Conservation (phyloP, 1,140 invertebrate genomes). For the Drosophila parvula region DNA sequence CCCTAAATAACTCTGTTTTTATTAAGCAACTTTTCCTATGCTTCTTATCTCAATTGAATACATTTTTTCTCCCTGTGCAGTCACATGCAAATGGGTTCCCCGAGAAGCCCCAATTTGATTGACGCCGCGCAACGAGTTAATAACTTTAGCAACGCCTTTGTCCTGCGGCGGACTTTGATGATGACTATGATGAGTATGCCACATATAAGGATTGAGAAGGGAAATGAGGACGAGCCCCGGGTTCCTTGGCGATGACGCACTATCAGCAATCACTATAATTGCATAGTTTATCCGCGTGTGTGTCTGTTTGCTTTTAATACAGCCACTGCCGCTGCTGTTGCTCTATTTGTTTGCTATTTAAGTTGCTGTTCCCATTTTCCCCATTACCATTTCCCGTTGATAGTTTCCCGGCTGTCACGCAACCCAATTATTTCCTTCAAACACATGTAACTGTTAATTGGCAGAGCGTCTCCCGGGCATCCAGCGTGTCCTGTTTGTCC, state of each 20-base stretch:
- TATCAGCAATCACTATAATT: conserved; percentile 70
- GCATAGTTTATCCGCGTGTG: conserved; percentile 52
- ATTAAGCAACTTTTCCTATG: not conserved
- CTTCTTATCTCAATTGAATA: fast-evolving
- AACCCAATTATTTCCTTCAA: conserved; percentile 80
- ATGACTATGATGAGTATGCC: conserved; percentile 48
- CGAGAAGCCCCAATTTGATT: conserved; percentile 65
- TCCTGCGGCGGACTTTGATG: conserved; percentile 75
- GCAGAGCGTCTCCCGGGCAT: conserved; percentile 73
- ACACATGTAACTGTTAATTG: conserved; percentile 82
- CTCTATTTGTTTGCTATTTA: conserved; percentile 75
- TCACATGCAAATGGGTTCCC: conserved; percentile 65
- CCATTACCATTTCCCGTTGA: not conserved
- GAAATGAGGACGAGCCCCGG: conserved; percentile 19
- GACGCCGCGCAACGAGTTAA: conserved; percentile 80
- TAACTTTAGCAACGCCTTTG: conserved; percentile 81
- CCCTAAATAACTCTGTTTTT: too few species aligned
- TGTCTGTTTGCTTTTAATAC: conserved; percentile 66
- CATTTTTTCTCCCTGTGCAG: conserved; percentile 12
- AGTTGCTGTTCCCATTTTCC: conserved; percentile 13
- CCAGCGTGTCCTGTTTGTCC: conserved; percentile 33
- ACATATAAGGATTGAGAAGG: conserved; percentile 15
- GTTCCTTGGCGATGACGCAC: conserved; percentile 65
- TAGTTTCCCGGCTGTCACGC: conserved; percentile 63
- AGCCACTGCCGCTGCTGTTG: conserved; percentile 18